Evolutionary conservation across 1,140 invertebrate genomes (phyloP).

Genomic region (Anthonomus grandis): DNA sequence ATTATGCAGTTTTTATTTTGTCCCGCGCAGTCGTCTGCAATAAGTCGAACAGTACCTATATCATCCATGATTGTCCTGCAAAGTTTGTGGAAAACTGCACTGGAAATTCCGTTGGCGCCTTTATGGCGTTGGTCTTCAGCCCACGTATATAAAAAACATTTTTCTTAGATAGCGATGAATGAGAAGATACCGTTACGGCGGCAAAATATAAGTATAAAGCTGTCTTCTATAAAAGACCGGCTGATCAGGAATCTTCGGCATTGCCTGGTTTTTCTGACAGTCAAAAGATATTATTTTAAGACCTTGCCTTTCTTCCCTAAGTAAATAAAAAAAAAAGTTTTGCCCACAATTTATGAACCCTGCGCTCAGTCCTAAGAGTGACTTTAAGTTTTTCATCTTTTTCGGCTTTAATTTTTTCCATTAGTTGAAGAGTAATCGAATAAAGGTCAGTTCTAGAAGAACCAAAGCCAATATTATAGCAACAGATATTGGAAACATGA

Average conservation of each 20-base stretch:
- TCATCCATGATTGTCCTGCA: constrained; percentile 7
- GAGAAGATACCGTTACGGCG: constrained; percentile 21
- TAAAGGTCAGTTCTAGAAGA: too few species aligned
- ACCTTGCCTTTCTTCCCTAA: constrained; percentile 28
- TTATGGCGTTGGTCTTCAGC: constrained; percentile 28
- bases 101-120: constrained; percentile 34
- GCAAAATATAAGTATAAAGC: constrained; percentile 38
- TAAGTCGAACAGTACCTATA: constrained; percentile 24
- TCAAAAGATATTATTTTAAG: constrained; percentile 36
- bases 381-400: not conserved
- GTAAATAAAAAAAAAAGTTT: constrained; percentile 43
- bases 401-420: too few species aligned
- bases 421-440: too few species aligned
- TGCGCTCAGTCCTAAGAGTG: constrained; percentile 12
- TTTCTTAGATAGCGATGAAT: constrained; percentile 3
- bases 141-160: constrained; percentile 32
- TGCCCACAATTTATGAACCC: constrained; percentile 35
- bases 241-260: constrained; percentile 39
- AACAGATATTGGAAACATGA: too few species aligned
- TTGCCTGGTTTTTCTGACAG: constrained; percentile 38
- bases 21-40: constrained; percentile 36
- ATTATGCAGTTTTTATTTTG: constrained; percentile 38
- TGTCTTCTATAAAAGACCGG: too few species aligned
- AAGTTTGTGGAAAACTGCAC: constrained; percentile 24
- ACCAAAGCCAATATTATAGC: too few species aligned